Evolutionary conservation across 1,140 invertebrate species (phyloP).

Genomic region (Cydia strobilella): DNA sequence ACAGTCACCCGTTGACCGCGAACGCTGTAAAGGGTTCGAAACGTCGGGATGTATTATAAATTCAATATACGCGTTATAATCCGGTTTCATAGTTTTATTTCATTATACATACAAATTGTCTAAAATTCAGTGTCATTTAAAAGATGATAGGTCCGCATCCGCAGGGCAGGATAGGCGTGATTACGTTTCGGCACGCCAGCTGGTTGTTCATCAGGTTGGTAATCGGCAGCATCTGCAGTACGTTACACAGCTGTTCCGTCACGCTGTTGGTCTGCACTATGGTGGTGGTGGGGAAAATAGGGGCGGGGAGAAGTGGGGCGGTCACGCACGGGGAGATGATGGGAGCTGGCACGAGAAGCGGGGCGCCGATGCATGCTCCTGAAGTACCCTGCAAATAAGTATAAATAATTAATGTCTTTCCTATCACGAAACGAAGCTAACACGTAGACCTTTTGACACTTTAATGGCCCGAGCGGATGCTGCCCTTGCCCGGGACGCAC

Average conservation of each 20-base stretch:
- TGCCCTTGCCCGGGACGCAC: too few relatives aligned
- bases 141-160: background rate
- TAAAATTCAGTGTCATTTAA: too few relatives aligned
- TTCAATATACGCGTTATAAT: too few relatives aligned
- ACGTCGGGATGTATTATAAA: too few relatives aligned
- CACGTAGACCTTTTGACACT: too few relatives aligned
- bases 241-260: background rate
- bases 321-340: background rate
- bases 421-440: too few relatives aligned
- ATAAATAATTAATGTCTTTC: background rate
- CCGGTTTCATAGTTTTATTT: too few relatives aligned
- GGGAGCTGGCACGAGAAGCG: background rate
- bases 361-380: background rate
- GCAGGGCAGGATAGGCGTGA: background rate
- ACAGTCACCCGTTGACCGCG: too few relatives aligned
- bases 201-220: background rate
- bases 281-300: background rate
- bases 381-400: background rate
- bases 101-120: too few relatives aligned
- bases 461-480: too few relatives aligned
- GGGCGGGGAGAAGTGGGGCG: background rate
- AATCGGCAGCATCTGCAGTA: slow-evolving; percentile 1
- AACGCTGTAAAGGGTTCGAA: too few relatives aligned
- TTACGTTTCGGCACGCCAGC: background rate
- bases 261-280: background rate